Evolutionary conservation across 1,140 invertebrate genomes (phyloP).

Genomic region (Harpegnathos saltator): DNA sequence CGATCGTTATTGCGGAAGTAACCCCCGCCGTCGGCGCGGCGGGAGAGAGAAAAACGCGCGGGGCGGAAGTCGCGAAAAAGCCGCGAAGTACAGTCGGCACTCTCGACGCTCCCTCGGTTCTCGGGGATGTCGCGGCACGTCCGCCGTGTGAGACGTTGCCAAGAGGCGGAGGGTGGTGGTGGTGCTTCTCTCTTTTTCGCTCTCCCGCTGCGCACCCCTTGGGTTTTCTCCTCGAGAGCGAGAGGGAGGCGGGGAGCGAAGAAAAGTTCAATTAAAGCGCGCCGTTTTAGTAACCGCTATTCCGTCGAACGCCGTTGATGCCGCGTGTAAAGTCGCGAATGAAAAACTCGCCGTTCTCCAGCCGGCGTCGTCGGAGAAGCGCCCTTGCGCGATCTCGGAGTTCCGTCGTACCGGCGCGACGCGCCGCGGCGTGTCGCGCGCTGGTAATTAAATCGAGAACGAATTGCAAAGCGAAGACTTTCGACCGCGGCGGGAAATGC

Average conservation of each 20-base stretch:
- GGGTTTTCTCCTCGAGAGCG: slow-evolving; percentile 24
- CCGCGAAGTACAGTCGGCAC: slow-evolving; percentile 41
- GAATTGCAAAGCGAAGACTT: slow-evolving; percentile 11
- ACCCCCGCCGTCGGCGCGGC: slow-evolving; percentile 17
- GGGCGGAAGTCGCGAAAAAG: slow-evolving; percentile 54
- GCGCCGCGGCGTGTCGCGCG: too few species aligned
- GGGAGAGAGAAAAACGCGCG: slow-evolving; percentile 54
- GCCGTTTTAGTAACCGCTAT: slow-evolving; percentile 10
- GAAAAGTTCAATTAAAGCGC: slow-evolving; percentile 48
- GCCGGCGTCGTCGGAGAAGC: not conserved
- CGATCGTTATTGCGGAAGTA: slow-evolving; percentile 61
- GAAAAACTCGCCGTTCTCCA: slow-evolving; percentile 8
- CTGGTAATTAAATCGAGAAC: not conserved
- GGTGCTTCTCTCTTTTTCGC: too few species aligned
- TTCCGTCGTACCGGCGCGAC: too few species aligned
- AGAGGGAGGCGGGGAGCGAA: slow-evolving; percentile 17
- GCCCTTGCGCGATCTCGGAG: too few species aligned
- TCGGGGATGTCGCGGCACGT: slow-evolving; percentile 31
- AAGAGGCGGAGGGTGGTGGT: not conserved
- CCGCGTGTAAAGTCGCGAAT: not conserved
- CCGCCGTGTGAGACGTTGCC: slow-evolving; percentile 18
- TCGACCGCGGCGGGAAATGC: not conserved
- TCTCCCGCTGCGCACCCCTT: too few species aligned
- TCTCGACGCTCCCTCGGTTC: slow-evolving; percentile 31
- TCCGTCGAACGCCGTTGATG: slow-evolving; percentile 24